Base-by-base conservation (phyloP, 2,113 vertebrate genomes). In the Carlito syrichta region DNA sequence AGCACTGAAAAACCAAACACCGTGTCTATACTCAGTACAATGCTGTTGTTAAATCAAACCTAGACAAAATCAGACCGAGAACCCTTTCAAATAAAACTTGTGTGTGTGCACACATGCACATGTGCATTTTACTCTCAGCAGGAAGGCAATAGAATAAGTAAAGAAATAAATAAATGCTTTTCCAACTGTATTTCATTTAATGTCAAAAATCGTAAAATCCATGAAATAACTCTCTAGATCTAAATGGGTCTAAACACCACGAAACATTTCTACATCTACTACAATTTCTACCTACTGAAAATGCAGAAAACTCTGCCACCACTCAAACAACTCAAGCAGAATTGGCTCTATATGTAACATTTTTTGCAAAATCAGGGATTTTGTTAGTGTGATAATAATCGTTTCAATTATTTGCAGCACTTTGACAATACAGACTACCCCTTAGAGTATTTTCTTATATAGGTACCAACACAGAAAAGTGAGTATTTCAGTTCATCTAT, bases 141-240 rank as follows among this genome's bases (percentile, higher is more conserved):
- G 22, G 25, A 86, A 91, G 52, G 50, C 73, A 94, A n/a, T 8
- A 62, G 6, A 87, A 76, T n/a, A n/a, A n/a, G n/a, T n/a, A n/a
- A n/a, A n/a, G n/a, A n/a, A n/a, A n/a, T n/a, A n/a, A n/a, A n/a
- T n/a, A n/a, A n/a, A n/a, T n/a, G n/a, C n/a, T n/a, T n/a, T 93
- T 92, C 87, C 58, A 89, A 77, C 60, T 58, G 19, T 35, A 27
- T 27, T 86, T 86, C 35, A 89, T 63, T 92, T 89, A 91, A 91
- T 52, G 40, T 19, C 94, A 91, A 96, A 76, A 58, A 11, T 90
- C 56, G 19, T 73, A 43, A 94, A 60, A 94, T 7, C 35, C 71
- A 81, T 58, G 48, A 74, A 79, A 52, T 83, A 71, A 56, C 12
- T 40, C 35, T 77, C 62, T 20, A 68, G 22, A 68, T 62, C 8